Evolutionary conservation across 2,113 vertebrate genomes (phyloP).

Genomic region (Acanthochromis polyacanthus): DNA sequence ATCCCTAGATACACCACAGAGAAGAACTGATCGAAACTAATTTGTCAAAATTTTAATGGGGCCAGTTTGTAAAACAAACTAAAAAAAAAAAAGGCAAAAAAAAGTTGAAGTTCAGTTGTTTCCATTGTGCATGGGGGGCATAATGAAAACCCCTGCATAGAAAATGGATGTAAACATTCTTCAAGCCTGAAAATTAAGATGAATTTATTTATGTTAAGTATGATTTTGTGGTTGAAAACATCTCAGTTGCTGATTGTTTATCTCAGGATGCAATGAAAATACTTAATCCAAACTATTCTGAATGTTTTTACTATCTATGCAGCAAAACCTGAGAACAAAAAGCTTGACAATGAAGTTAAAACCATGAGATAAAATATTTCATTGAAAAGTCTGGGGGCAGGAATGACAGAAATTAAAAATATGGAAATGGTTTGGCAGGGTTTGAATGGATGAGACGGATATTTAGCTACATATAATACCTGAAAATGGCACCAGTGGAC

Average conservation of each 20-base stretch:
- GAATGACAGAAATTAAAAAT: constrained; percentile 59
- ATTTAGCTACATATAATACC: constrained; percentile 9
- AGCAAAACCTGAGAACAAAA: constrained; percentile 38
- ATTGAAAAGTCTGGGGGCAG: constrained; percentile 51
- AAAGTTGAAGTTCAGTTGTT: too few species aligned
- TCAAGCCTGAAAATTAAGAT: background rate
- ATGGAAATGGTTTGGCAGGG: constrained; percentile 30
- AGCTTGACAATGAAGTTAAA: constrained; percentile 64
- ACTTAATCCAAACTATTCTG: constrained; percentile 6
- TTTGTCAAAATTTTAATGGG: background rate
- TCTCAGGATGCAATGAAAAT: constrained; percentile 41
- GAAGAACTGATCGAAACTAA: background rate
- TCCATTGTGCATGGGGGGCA: too few species aligned
- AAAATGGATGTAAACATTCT: too few species aligned
- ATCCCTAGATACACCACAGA: background rate
- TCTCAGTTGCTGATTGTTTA: constrained; percentile 28
- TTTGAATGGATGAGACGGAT: constrained; percentile 17
- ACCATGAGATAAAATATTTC: constrained; percentile 71
- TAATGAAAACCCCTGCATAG: too few species aligned
- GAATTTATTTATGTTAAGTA: background rate
- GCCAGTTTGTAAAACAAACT: too few species aligned
- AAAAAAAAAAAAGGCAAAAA: too few species aligned
- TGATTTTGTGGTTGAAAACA: background rate
- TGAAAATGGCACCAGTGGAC: constrained; percentile 28
- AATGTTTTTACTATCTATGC: constrained; percentile 61